Evolutionary conservation across 2,797 vertebrate species (phyloP), one percentile per base, ranked within the genome.

Genomic region (Karalla daura): DNA sequence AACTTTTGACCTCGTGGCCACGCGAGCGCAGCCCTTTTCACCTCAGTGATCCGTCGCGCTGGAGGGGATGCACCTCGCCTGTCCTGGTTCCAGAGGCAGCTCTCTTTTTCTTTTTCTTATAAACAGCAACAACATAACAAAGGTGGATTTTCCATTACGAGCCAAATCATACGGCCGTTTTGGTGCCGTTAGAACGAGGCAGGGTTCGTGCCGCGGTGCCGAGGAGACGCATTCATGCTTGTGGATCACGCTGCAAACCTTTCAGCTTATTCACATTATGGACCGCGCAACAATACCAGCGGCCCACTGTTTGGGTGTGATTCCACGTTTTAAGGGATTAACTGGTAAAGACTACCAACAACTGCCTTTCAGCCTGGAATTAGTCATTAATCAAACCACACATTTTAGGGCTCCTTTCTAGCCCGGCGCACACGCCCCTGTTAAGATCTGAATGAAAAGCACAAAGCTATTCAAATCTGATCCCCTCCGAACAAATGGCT

Each of bases 301-400:
- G 75, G 81, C 74, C 87, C 84, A 80, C 74, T 91, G 80, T 79
- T 86, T 88, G 86, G 85, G 81, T 90, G 89, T 72, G 81, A 89
- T 83, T 90, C 82, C 64, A 63, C 65, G 45, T 91, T 92, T 87
- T 89, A 86, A 83, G 75, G 87, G 91, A 93, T 93, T 94, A 94
- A 85, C 89, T 88, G 87, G 90, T 92, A 89, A 94, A 90, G 89
- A 90, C 85, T 81, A 88, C 87, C 84, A 89, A 92, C 88, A 89
- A 92, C 88, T 85, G 89, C 90, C 88, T 89, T 93, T 94, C 89
- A 94, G 78, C 45, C 55, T 78, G 86, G 88, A 89, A 92, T 92
- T 91, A 92, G 85, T 75, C 86, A 86, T 88, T 89, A 89, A 88
- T 88, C 82, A 88, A 90, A 90, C 81, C 86, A 80, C 81, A 83